Evolutionary conservation across 2,888 invertebrate species (phyloP).

Genomic region (Euclidia mi): DNA sequence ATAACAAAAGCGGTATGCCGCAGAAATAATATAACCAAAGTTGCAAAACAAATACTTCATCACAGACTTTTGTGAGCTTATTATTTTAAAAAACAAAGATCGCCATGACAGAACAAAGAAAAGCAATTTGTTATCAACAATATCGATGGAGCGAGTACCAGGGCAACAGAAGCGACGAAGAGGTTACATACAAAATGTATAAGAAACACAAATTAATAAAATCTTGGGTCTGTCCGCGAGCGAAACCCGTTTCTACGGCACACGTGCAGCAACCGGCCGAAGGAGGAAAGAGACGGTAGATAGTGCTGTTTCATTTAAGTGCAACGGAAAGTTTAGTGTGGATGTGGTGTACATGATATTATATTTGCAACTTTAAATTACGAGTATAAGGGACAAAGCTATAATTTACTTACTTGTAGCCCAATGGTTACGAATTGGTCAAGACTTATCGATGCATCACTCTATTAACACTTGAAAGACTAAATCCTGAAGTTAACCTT

Average conservation of each 20-base stretch:
- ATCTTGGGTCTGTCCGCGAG: conserved; percentile 78
- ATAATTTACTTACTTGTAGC: too few relatives aligned
- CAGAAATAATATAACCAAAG: conserved; percentile 14
- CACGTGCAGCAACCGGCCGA: conserved; percentile 85
- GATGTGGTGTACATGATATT: conserved; percentile 58
- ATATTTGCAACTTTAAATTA: too few relatives aligned
- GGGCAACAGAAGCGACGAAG: conserved; percentile 72
- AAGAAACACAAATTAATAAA: conserved; percentile 89
- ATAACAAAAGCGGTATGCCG: not conserved
- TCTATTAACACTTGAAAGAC: too few relatives aligned
- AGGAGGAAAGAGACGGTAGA: conserved; percentile 64
- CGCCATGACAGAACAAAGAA: conserved; percentile 81
- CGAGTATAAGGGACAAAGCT: too few relatives aligned
- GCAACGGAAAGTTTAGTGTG: conserved; percentile 71
- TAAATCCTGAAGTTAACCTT: too few relatives aligned
- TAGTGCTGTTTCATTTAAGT: conserved; percentile 62
- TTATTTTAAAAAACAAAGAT: conserved; percentile 65
- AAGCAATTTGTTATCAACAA: conserved; percentile 87
- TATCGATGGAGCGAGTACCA: conserved; percentile 80
- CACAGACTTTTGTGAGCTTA: conserved; percentile 57
- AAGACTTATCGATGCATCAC: too few relatives aligned
- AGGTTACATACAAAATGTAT: conserved; percentile 65
- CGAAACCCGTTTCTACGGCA: conserved; percentile 85
- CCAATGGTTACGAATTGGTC: too few relatives aligned
- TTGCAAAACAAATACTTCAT: conserved; percentile 34